A percentile compares a stretch with the other conserved stretches of the same genome.
These are phyloP conservation scores for Ethmia dodecea DNA, from an alignment of 2,888 invertebrate species.

Conservation along the genomic window DNA sequence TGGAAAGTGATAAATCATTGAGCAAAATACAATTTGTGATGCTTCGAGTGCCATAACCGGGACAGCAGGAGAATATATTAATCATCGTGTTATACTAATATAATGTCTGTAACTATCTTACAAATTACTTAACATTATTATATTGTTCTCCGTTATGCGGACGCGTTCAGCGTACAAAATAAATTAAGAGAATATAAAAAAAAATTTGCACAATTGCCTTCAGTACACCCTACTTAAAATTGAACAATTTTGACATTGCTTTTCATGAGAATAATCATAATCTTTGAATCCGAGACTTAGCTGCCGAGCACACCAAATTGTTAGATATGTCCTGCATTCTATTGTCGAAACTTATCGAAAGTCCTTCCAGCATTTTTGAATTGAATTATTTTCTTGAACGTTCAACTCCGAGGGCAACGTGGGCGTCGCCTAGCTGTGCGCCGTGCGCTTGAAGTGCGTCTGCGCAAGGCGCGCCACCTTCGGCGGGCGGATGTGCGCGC, in stretches of 20 bases:
- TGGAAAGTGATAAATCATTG: constrained; percentile 15
- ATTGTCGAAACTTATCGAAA: too few relatives aligned
- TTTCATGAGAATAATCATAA: too few relatives aligned
- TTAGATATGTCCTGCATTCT: too few relatives aligned
- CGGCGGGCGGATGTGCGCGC: constrained; percentile 65
- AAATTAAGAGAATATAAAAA: constrained; percentile 62
- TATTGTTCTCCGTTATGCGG: constrained; percentile 33
- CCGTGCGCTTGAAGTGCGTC: constrained; percentile 60
- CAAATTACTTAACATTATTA: constrained; percentile 72
- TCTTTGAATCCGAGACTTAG: too few relatives aligned
- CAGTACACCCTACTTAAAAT: constrained; percentile 29
- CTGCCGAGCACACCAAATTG: too few relatives aligned
- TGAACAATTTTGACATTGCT: constrained; percentile 25
- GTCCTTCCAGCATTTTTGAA: too few relatives aligned
- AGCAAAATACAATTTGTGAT: constrained; percentile 48
- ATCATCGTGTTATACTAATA: constrained; percentile 48
- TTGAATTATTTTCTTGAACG: too few relatives aligned
- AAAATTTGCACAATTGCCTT: constrained; percentile 57
- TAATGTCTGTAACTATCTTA: constrained; percentile 65
- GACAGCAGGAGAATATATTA: constrained; percentile 50
- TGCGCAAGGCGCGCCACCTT: constrained; percentile 65
- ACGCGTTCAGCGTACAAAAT: constrained; percentile 38
- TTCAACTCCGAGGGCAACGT: too few relatives aligned
- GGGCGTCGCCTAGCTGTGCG: constrained; percentile 53
- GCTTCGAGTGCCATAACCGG: constrained; percentile 38